phyloP scores from a whole-genome alignment of 2,888 invertebrate genomes.

The Entomobrya proxima region DNA sequence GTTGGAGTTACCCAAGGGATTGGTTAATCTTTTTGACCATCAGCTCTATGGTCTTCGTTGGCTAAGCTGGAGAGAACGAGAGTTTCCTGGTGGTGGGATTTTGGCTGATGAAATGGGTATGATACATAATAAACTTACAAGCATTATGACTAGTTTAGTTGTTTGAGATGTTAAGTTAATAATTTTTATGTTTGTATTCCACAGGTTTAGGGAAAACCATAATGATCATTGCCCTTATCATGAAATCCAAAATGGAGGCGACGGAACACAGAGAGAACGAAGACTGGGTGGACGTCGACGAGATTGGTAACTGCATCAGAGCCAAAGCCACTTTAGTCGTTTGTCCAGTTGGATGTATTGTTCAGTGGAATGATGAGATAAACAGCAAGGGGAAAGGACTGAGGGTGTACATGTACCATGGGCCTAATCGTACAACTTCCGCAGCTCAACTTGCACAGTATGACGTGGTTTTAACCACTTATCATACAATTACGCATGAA shows the following conservation, averaged over 20 bases:
- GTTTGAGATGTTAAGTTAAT: neutral
- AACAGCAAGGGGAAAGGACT: slow-evolving; percentile 83
- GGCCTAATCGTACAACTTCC: slow-evolving; percentile 83
- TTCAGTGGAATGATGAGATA: slow-evolving; percentile 93
- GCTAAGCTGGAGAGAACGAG: slow-evolving; percentile 93
- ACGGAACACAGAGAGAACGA: neutral
- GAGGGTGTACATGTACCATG: slow-evolving; percentile 87
- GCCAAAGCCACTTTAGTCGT: slow-evolving; percentile 88
- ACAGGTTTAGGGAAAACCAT: slow-evolving; percentile 90
- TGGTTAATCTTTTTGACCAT: slow-evolving; percentile 86
- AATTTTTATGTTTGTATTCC: slow-evolving; percentile 77
- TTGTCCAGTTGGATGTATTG: slow-evolving; percentile 92
- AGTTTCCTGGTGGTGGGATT: slow-evolving; percentile 89
- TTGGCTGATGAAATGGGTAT: slow-evolving; percentile 81
- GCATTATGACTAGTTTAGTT: neutral
- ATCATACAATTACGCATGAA: slow-evolving; percentile 77
- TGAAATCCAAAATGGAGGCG: slow-evolving; percentile 76
- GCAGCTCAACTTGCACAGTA: slow-evolving; percentile 81
- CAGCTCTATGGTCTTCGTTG: slow-evolving; percentile 91
- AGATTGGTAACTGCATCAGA: slow-evolving; percentile 65
- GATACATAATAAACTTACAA: neutral
- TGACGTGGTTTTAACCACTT: slow-evolving; percentile 94
- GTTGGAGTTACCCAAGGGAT: slow-evolving; percentile 79
- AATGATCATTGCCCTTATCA: slow-evolving; percentile 87
- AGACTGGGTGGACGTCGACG: slow-evolving; percentile 54